Evolutionary conservation across 2,113 vertebrate species (phyloP).

Genomic region (Numenius arquata): DNA sequence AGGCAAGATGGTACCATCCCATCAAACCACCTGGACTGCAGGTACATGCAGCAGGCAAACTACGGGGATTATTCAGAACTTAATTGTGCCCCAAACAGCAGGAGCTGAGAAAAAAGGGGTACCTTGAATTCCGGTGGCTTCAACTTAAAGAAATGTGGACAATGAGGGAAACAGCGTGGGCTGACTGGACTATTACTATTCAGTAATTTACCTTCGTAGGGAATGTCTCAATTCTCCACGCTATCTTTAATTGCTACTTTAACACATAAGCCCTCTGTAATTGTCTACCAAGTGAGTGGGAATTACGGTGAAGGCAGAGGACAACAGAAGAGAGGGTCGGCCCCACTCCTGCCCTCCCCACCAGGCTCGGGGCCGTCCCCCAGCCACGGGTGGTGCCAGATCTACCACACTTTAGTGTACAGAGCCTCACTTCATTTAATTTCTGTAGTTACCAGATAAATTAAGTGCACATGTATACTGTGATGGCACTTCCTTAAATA

Average conservation of each 20-base stretch:
- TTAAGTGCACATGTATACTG: fast-evolving
- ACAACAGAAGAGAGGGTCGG: no score
- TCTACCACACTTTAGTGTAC: fast-evolving
- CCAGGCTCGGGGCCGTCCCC: neutral
- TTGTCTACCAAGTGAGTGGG: neutral
- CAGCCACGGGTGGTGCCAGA: neutral
- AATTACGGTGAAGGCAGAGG: neutral
- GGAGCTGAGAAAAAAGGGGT: neutral
- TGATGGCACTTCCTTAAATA: neutral
- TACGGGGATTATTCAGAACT: fast-evolving
- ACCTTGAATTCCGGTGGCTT: fast-evolving
- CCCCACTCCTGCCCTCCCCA: neutral
- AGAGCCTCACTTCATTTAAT: neutral
- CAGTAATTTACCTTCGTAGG: neutral
- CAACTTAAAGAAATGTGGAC: fast-evolving
- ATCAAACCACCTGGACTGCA: fast-evolving
- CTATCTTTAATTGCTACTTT: neutral
- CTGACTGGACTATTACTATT: neutral
- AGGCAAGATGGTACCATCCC: neutral
- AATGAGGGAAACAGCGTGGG: no score
- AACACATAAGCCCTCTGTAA: neutral
- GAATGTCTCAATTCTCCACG: neutral
- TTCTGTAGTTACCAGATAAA: neutral
- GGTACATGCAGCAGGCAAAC: neutral
- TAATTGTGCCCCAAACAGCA: neutral